A percentile compares a stretch with the other conserved stretches of the same genome.
These are phyloP conservation scores for Habropoda laboriosa DNA, from an alignment of 1,140 invertebrate species.

Conservation along the genomic window DNA sequence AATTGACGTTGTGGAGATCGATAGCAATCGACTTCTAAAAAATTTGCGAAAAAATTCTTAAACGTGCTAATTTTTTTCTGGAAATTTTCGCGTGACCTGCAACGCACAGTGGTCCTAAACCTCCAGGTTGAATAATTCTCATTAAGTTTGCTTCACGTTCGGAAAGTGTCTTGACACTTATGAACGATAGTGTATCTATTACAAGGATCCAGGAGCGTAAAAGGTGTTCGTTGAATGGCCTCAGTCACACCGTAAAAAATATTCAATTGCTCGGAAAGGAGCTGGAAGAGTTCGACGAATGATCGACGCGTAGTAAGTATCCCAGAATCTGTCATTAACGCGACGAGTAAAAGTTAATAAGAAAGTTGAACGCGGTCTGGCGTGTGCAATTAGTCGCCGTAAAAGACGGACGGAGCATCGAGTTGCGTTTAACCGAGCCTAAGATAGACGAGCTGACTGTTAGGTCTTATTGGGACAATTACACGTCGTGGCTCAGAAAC, in stretches of 20 bases:
- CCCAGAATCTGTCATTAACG: background rate
- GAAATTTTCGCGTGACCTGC: no score
- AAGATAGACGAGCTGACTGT: background rate
- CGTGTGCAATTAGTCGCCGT: constrained; percentile 13
- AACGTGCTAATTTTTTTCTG: no score
- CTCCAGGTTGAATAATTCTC: no score
- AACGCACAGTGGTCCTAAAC: no score
- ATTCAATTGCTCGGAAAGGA: no score
- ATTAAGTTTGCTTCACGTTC: no score
- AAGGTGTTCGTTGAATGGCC: background rate
- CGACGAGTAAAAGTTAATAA: constrained; percentile 25
- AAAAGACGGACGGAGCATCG: background rate
- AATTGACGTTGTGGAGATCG: no score
- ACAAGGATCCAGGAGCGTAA: background rate
- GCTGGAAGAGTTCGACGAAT: background rate
- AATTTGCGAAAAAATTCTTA: no score
- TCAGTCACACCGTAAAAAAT: background rate
- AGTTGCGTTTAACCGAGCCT: background rate
- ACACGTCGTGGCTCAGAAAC: background rate
- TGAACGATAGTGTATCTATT: no score
- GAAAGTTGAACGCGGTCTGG: constrained; percentile 5
- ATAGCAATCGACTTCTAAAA: no score
- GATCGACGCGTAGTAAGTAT: background rate
- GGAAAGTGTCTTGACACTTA: no score
- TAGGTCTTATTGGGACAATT: constrained; percentile 20